Percentiles rank a stretch among this genome's conserved stretches.
Conservation (phyloP, 2,797 vertebrate species). For the Spinus pinus region DNA sequence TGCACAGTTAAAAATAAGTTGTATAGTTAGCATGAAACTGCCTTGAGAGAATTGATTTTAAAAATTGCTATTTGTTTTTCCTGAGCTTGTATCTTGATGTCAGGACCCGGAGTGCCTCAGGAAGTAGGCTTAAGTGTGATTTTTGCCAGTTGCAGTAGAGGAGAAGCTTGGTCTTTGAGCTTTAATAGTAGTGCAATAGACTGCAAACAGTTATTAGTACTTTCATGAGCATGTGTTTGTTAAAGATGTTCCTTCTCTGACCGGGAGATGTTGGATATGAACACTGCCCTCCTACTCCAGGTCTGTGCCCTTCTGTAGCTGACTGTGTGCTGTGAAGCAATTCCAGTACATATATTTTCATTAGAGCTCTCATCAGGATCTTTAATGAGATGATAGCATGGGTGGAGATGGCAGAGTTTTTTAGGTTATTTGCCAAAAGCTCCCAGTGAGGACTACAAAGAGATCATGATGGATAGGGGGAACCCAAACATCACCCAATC, state of each 20-base stretch:
- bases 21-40: neutral
- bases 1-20: neutral
- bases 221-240: neutral
- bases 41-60: neutral
- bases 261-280: neutral
- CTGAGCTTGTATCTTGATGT: neutral
- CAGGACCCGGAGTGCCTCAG: neutral
- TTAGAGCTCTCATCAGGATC: neutral
- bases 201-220: neutral
- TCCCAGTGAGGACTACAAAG: neutral
- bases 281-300: fast-evolving
- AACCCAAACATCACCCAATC: neutral
- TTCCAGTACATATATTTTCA: neutral
- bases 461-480: neutral
- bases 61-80: neutral
- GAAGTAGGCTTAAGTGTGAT: neutral
- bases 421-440: neutral
- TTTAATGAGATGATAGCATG: neutral
- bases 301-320: neutral
- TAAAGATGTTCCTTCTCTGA: neutral
- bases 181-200: neutral
- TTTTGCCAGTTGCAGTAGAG: neutral
- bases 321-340: neutral
- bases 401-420: neutral
- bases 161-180: neutral